phyloP scores from a whole-genome alignment of 2,113 vertebrate genomes.

The Coptodon rendalli region DNA sequence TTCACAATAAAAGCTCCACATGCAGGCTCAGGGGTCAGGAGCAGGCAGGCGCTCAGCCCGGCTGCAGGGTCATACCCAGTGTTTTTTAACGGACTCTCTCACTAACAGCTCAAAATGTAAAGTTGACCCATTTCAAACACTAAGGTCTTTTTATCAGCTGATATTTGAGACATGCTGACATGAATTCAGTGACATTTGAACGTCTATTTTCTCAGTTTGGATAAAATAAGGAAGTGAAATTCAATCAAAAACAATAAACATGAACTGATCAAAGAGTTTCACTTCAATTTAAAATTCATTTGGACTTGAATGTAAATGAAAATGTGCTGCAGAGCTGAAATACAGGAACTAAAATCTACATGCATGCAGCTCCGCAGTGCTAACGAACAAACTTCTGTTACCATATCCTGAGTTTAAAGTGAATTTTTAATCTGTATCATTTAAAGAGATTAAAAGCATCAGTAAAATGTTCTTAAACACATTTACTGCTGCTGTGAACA shows the following conservation, averaged over 20 bases:
- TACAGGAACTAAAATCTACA: not conserved
- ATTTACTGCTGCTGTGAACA: not conserved
- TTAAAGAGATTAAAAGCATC: accelerated
- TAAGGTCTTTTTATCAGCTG: accelerated
- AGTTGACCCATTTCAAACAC: accelerated
- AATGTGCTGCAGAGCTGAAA: not conserved
- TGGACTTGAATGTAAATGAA: not conserved
- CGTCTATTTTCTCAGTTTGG: not conserved
- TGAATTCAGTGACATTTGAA: accelerated
- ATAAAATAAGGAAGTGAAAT: not conserved
- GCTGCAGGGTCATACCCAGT: accelerated
- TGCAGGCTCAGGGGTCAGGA: not conserved
- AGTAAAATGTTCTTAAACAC: not conserved
- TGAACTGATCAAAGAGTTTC: not conserved
- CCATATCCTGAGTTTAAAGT: not conserved
- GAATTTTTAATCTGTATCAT: not conserved
- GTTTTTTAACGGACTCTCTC: accelerated
- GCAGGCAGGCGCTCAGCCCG: not conserved
- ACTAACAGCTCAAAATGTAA: not conserved
- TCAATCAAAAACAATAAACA: not conserved
- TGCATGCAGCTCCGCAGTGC: too few relatives aligned
- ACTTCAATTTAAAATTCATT: accelerated
- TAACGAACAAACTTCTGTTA: not conserved
- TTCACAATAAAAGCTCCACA: not conserved
- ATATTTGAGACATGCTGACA: not conserved